A percentile compares a stretch with the other conserved stretches of the same genome.
Conservation (phyloP, 1,140 invertebrate genomes). For the Cyclargus thomasi region DNA sequence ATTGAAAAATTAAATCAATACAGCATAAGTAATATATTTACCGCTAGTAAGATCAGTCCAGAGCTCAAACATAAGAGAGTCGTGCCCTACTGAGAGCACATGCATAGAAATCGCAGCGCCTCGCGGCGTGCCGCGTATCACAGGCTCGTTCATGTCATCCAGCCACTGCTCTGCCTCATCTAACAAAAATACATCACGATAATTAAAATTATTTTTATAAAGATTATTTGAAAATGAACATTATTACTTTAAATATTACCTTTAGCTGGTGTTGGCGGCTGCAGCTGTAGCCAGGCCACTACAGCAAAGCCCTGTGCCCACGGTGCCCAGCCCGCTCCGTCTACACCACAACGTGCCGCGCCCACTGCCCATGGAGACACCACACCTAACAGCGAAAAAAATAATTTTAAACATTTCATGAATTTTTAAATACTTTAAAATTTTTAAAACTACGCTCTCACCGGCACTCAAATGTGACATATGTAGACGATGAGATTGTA, state of each 20-base stretch:
- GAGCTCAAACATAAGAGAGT: slow-evolving; percentile 57
- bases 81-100: slow-evolving; percentile 52
- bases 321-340: slow-evolving; percentile 78
- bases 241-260: slow-evolving; percentile 14
- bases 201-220: too few relatives aligned
- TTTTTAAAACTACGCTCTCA: neutral
- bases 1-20: too few relatives aligned
- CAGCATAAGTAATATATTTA: too few relatives aligned
- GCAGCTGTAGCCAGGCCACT: slow-evolving; percentile 74
- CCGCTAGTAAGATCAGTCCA: slow-evolving; percentile 46
- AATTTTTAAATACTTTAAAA: too few relatives aligned
- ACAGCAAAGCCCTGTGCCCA: slow-evolving; percentile 79
- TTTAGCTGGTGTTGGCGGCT: slow-evolving; percentile 21
- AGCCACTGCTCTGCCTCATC: slow-evolving; percentile 44
- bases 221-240: too few relatives aligned
- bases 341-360: slow-evolving; percentile 75
- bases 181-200: slow-evolving; percentile 11
- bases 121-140: slow-evolving; percentile 13
- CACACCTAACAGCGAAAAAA: slow-evolving; percentile 36
- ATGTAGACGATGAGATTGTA: slow-evolving; percentile 31
- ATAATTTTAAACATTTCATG: too few relatives aligned
- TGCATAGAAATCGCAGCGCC: slow-evolving; percentile 30
- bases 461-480: slow-evolving; percentile 35
- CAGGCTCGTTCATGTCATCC: slow-evolving; percentile 30
- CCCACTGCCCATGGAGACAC: slow-evolving; percentile 71